These are phyloP conservation scores for Tragelaphus strepsiceros DNA, from an alignment of 2,113 vertebrate genomes.

Conservation along the genomic window DNA sequence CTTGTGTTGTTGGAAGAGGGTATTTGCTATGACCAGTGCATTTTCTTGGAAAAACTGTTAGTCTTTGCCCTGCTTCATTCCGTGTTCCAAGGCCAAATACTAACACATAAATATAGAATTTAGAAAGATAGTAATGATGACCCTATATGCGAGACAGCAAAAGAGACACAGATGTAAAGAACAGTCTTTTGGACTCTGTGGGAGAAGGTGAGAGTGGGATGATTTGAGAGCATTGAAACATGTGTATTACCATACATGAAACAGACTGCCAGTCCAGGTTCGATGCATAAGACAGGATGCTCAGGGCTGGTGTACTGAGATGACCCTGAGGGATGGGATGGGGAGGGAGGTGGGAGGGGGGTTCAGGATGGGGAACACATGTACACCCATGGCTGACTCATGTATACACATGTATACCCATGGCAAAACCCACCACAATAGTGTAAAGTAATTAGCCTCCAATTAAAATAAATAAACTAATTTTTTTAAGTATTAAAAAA, in stretches of 20 bases:
- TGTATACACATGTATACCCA: neutral
- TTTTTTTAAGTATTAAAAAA: neutral
- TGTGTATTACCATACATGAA: neutral
- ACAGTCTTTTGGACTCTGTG: neutral
- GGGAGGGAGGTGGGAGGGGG: neutral
- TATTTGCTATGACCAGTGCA: too few species aligned
- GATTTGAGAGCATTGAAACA: neutral
- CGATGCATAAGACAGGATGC: neutral
- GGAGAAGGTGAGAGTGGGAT: neutral
- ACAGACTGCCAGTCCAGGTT: neutral
- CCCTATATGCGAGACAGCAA: neutral
- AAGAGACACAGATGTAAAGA: neutral
- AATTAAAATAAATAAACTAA: neutral
- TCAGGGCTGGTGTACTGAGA: neutral
- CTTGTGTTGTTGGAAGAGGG: too few species aligned
- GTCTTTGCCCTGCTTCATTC: too few species aligned
- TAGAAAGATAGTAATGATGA: fast-evolving
- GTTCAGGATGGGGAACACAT: neutral
- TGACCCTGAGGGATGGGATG: neutral
- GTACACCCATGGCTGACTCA: neutral
- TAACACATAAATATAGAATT: fast-evolving
- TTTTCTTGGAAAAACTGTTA: too few species aligned
- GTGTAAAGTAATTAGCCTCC: neutral
- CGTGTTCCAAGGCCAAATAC: neutral
- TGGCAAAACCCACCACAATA: neutral